Evolutionary conservation across 1,140 invertebrate genomes (phyloP).

Genomic region (Manduca sexta): DNA sequence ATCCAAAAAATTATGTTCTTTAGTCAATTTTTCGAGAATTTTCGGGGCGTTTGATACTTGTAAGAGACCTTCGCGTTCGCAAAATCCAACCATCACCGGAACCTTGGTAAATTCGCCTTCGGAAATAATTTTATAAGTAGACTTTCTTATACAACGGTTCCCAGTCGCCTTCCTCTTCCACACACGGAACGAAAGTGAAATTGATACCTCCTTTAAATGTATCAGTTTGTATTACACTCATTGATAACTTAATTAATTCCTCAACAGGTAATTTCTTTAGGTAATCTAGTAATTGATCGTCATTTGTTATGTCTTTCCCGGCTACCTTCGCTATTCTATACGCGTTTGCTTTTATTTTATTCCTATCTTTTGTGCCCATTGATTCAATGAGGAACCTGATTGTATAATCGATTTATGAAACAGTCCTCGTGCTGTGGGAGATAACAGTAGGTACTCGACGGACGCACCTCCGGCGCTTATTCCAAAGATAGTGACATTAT

Average conservation of each 20-base stretch:
- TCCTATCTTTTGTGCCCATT: conserved; percentile 77
- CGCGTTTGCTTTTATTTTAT: conserved; percentile 72
- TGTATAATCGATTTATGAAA: conserved; percentile 77
- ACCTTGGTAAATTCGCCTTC: conserved; percentile 56
- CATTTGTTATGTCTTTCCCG: conserved; percentile 27
- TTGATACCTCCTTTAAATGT: conserved; percentile 37
- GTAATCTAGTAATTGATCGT: conserved; percentile 36
- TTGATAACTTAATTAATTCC: conserved; percentile 40
- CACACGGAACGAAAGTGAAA: conserved; percentile 61
- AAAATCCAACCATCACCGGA: conserved; percentile 57
- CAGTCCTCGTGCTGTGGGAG: conserved; percentile 70
- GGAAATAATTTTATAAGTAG: conserved; percentile 42
- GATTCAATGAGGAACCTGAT: conserved; percentile 72
- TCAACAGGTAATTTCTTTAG: conserved; percentile 40
- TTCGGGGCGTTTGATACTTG: conserved; percentile 21
- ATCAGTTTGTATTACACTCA: conserved; percentile 25
- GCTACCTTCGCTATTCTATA: conserved; percentile 33
- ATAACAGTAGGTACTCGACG: conserved; percentile 72
- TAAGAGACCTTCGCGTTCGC: conserved; percentile 54
- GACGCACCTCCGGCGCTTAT: conserved; percentile 75
- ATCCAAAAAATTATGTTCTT: conserved; percentile 43
- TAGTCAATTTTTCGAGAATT: conserved; percentile 33
- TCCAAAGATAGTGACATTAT: conserved; percentile 74
- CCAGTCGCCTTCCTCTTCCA: conserved; percentile 53
- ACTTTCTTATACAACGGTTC: conserved; percentile 55